A percentile compares a stretch with the other conserved stretches of the same genome.
Conservation (phyloP, 2,888 invertebrate species). For the Macroteleia sp. region DNA sequence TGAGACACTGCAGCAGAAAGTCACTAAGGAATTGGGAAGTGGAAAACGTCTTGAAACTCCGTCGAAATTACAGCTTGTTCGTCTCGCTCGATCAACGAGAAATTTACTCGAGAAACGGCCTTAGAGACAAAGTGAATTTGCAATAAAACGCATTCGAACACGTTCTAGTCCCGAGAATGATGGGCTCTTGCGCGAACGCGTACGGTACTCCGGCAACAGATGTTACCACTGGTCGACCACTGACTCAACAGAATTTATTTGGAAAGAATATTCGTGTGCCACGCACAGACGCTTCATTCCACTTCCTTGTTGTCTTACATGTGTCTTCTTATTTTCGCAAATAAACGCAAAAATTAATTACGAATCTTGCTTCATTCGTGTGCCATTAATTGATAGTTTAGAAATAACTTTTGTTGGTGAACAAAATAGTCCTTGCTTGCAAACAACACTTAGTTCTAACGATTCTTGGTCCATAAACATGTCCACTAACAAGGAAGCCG, state of each 20-base stretch:
- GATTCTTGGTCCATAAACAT: no score
- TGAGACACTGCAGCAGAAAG: slow-evolving; percentile 19
- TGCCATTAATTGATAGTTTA: no score
- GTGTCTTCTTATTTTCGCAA: slow-evolving; percentile 35
- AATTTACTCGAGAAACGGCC: slow-evolving; percentile 68
- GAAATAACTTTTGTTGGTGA: no score
- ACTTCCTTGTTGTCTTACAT: slow-evolving; percentile 63
- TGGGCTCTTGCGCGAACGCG: slow-evolving; percentile 53
- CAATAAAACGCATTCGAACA: slow-evolving; percentile 80
- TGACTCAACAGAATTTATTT: slow-evolving; percentile 66
- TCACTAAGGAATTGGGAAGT: slow-evolving; percentile 32
- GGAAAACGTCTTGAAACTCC: slow-evolving; percentile 51
- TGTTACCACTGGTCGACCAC: slow-evolving; percentile 63
- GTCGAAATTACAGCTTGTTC: slow-evolving; percentile 66
- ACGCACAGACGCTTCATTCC: slow-evolving; percentile 46
- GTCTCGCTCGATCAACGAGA: slow-evolving; percentile 66
- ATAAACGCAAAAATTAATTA: slow-evolving; percentile 45
- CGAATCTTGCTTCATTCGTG: no score
- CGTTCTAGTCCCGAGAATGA: slow-evolving; percentile 72
- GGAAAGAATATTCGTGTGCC: slow-evolving; percentile 47
- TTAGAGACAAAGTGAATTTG: slow-evolving; percentile 71
- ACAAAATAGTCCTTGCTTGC: no score
- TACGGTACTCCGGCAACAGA: slow-evolving; percentile 66
- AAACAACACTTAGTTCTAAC: no score
- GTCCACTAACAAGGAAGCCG: no score